Base-by-base conservation (phyloP, 2,113 vertebrate genomes). In the Circaetus gallicus region DNA sequence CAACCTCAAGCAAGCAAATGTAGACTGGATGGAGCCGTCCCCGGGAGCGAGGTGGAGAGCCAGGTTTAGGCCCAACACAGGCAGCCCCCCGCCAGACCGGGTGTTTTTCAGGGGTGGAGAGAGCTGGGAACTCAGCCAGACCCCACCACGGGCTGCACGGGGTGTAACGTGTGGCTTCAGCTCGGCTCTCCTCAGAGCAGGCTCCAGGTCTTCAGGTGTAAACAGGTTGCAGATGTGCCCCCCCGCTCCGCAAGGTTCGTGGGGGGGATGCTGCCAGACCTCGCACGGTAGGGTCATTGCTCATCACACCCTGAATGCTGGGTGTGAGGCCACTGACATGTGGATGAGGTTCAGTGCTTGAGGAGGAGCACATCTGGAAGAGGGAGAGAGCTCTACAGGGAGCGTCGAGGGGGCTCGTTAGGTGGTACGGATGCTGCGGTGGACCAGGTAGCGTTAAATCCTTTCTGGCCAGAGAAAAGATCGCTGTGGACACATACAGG, bases 381-480 rank as follows among this genome's bases (percentile, higher is more conserved):
- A 90, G 82, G 81, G 61, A 58, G 45, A 58, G 78, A 49, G 74
- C 78, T 79, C 97, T 92, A 96, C 49, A 6, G 66, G 71, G 36
- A 84, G 93, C 40, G 66, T 22, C 0, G 0, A 69, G 58, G 72
- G 61, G 47, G 50, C 21, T 28, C 20, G 42, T 59, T 72, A 91
- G 78, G 74, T 53, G 50, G 66, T 32, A 56, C 36, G 34, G 77
- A 32, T 32, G 59, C 82, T 73, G 83, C 16, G 0, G 65, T 65
- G 66, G 62, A 84, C n/a, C 13, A 18, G 50, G 74, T 34, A 94
- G 87, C 11, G 0, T 82, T 70, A 94, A 58, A 77, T 93, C 74
- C 84, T 95, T 95, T 87, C 84, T 4, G 14, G 58, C 55, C 69
- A 84, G 65, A 90, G 92, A 70, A 89, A 92, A 94, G 86, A 82